A percentile compares a stretch with the other conserved stretches of the same genome.
Conservation (phyloP, 1,140 invertebrate genomes). For the Bradysia coprophila region DNA sequence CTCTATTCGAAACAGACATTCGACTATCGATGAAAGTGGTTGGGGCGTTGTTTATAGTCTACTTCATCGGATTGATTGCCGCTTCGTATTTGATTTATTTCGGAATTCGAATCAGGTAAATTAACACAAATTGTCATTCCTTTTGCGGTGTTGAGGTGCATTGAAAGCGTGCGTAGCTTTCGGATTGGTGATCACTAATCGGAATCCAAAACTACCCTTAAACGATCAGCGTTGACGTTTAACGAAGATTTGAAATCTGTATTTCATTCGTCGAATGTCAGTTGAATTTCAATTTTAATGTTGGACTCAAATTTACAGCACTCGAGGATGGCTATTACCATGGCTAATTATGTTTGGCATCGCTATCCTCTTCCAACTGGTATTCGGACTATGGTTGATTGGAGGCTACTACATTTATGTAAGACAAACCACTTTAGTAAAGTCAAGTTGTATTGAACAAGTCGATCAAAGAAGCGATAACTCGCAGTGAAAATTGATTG, state of each 20-base stretch:
- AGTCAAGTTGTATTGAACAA: neutral
- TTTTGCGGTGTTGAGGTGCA: too few species aligned
- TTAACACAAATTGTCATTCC: constrained; percentile 1
- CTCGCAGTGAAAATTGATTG: neutral
- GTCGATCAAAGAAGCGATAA: neutral
- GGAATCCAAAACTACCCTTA: too few species aligned
- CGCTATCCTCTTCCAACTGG: constrained; percentile 51
- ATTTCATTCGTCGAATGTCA: too few species aligned
- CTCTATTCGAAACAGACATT: constrained; percentile 71
- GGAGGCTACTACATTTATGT: constrained; percentile 82
- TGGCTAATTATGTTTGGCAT: constrained; percentile 56
- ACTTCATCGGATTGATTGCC: constrained; percentile 45
- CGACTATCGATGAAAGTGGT: constrained; percentile 49
- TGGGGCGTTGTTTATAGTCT: constrained; percentile 52
- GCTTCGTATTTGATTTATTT: constrained; percentile 38
- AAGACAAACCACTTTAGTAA: constrained; percentile 23
- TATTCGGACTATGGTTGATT: constrained; percentile 66
- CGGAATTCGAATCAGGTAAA: constrained; percentile 26
- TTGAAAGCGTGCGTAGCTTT: neutral
- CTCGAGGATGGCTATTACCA: constrained; percentile 56
- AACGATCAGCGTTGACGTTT: neutral
- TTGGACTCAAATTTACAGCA: constrained; percentile 7
- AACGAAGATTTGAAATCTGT: neutral
- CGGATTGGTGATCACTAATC: too few species aligned
- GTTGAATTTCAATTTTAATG: constrained; percentile 2